Percentiles rank a stretch among this genome's conserved stretches.
phyloP scores from a whole-genome alignment of 92 coral and sea anemone species.

The Virgularia gustaviana region DNA sequence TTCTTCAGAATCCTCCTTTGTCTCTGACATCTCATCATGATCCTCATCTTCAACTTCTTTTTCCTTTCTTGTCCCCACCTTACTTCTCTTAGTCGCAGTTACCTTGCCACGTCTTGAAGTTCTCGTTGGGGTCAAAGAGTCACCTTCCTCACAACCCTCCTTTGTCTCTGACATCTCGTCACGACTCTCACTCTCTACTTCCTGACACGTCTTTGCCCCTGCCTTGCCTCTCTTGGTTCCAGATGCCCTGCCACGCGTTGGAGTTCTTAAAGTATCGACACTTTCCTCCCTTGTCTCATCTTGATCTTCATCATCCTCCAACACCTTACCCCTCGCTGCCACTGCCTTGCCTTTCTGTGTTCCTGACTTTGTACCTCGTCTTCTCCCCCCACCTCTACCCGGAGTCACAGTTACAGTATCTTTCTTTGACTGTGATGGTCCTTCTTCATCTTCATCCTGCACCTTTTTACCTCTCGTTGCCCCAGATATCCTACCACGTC shows the following conservation, averaged over 20 bases:
- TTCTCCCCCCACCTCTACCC: too few species aligned
- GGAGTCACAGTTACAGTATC: too few species aligned
- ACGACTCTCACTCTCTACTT: too few species aligned
- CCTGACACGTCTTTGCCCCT: too few species aligned
- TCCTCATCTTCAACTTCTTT: not conserved
- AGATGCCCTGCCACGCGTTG: too few species aligned
- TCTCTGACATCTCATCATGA: not conserved
- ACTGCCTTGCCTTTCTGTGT: conserved; percentile 12
- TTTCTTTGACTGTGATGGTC: not conserved
- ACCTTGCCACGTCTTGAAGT: not conserved
- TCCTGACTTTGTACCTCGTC: too few species aligned
- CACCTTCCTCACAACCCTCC: too few species aligned
- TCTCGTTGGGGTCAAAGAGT: not conserved
- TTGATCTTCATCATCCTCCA: conserved; percentile 4
- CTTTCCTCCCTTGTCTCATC: not conserved
- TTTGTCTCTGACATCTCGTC: too few species aligned
- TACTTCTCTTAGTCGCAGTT: not conserved
- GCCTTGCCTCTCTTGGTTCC: too few species aligned
- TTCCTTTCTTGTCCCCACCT: too few species aligned
- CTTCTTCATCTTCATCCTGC: not conserved
- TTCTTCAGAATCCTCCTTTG: conserved; percentile 27
- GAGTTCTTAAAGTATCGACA: not conserved
- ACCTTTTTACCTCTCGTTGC: conserved; percentile 4
- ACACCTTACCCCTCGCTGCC: too few species aligned
- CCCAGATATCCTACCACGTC: conserved; percentile 6